A percentile compares a stretch with the other conserved stretches of the same genome.
phyloP scores from a whole-genome alignment of 2,888 invertebrate genomes.

The Brenthis hecate region DNA sequence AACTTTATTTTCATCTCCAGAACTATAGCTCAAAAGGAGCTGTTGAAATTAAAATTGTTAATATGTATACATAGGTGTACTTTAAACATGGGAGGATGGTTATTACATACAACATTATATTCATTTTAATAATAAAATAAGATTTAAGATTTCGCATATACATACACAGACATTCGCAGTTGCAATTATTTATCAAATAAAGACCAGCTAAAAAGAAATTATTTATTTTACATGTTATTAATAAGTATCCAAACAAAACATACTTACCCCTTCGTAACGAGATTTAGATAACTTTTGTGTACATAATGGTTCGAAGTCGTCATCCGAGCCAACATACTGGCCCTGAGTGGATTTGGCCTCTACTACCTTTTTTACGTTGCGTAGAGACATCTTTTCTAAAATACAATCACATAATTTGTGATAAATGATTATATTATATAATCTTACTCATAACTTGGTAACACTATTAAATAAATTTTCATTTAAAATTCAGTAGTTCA shows the following conservation, averaged over 20 bases:
- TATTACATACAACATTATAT: too few relatives aligned
- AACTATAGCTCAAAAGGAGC: slow-evolving; percentile 13
- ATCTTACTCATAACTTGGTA: too few relatives aligned
- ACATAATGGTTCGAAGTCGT: slow-evolving; percentile 54
- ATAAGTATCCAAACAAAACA: neutral
- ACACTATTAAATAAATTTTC: too few relatives aligned
- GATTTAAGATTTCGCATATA: neutral
- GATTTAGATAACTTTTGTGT: slow-evolving; percentile 35
- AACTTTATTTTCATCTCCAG: neutral
- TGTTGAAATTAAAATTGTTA: slow-evolving; percentile 2
- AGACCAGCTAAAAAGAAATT: neutral
- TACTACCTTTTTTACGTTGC: slow-evolving; percentile 47
- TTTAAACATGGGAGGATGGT: too few relatives aligned
- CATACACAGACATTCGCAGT: neutral
- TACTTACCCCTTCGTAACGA: slow-evolving; percentile 45
- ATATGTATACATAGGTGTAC: too few relatives aligned
- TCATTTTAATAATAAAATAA: too few relatives aligned
- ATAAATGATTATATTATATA: neutral
- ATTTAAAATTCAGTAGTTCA: too few relatives aligned
- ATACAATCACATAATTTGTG: neutral
- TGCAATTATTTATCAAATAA: neutral
- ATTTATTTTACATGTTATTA: too few relatives aligned
- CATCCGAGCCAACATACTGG: slow-evolving; percentile 51
- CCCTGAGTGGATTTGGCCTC: slow-evolving; percentile 44
- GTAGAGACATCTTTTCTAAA: slow-evolving; percentile 43